Evolutionary conservation across 2,797 vertebrate species (phyloP).

Genomic region (Protosalanx chinensis): DNA sequence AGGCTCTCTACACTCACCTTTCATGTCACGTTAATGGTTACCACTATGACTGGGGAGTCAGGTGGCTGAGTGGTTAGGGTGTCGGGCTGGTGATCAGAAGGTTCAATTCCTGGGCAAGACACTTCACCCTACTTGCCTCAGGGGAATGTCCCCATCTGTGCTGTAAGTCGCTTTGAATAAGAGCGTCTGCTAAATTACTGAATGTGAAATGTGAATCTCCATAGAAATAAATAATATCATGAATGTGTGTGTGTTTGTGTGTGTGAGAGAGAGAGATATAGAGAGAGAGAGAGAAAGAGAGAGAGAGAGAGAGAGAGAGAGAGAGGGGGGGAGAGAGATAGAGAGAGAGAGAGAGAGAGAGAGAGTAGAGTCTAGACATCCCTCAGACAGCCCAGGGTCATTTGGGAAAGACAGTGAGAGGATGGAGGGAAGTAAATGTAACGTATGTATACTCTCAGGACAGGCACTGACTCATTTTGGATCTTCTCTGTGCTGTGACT

Average conservation of each 20-base stretch:
- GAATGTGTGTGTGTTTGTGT: conserved; percentile 18
- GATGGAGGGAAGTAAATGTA: background rate
- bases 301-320: too few species aligned
- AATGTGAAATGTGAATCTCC: background rate
- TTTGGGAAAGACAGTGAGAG: background rate
- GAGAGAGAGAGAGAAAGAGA: too few species aligned
- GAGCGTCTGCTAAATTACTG: too few species aligned
- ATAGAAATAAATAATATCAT: conserved; percentile 23
- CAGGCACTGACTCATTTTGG: conserved; percentile 1
- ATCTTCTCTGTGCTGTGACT: background rate
- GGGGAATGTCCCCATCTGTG: too few species aligned
- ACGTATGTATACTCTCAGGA: background rate
- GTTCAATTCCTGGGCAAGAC: too few species aligned
- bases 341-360: too few species aligned
- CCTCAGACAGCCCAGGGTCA: background rate
- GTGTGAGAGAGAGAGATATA: too few species aligned
- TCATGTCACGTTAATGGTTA: conserved; percentile 7
- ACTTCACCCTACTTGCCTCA: too few species aligned
- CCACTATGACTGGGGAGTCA: conserved; percentile 7
- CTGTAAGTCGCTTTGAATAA: too few species aligned
- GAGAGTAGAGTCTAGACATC: background rate
- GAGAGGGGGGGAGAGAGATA: too few species aligned
- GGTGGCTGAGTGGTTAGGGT: too few species aligned
- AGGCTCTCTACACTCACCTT: conserved; percentile 15
- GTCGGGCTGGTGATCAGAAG: too few species aligned